phyloP scores from a whole-genome alignment of 2,888 invertebrate species.

The Callosobruchus maculatus region DNA sequence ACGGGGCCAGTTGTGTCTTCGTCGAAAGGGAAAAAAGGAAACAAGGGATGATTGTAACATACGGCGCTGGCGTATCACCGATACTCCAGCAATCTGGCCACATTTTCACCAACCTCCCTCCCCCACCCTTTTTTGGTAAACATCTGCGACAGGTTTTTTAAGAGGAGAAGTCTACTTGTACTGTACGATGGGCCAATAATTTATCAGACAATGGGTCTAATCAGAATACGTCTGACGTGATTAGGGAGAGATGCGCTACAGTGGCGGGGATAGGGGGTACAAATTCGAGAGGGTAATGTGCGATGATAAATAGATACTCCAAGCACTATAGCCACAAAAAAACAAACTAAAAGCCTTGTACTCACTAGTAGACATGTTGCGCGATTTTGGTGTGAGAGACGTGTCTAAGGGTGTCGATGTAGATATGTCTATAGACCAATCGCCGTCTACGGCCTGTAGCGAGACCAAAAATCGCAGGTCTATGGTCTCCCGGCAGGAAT shows the following conservation, averaged over 20 bases:
- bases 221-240: slow-evolving; percentile 36
- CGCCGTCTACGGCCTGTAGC: too few species aligned
- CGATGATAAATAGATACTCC: too few species aligned
- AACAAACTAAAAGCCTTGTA: too few species aligned
- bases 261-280: not conserved
- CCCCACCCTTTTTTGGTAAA: slow-evolving; percentile 39
- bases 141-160: slow-evolving; percentile 49
- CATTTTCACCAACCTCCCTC: slow-evolving; percentile 41
- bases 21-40: not conserved
- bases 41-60: not conserved
- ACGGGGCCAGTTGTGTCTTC: not conserved
- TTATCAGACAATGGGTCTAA: slow-evolving; percentile 40
- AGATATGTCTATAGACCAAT: too few species aligned
- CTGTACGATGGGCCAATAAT: slow-evolving; percentile 43
- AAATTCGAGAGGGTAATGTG: too few species aligned
- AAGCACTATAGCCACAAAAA: too few species aligned
- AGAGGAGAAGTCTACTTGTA: slow-evolving; percentile 21
- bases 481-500: too few species aligned
- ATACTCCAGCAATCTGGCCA: slow-evolving; percentile 43
- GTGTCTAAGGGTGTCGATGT: too few species aligned
- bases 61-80: slow-evolving; percentile 8
- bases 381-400: too few species aligned
- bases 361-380: too few species aligned
- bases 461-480: too few species aligned
- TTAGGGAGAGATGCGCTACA: slow-evolving; percentile 29